Evolutionary conservation across 2,797 vertebrate genomes (phyloP).

Genomic region (Peromyscus melanophrys): DNA sequence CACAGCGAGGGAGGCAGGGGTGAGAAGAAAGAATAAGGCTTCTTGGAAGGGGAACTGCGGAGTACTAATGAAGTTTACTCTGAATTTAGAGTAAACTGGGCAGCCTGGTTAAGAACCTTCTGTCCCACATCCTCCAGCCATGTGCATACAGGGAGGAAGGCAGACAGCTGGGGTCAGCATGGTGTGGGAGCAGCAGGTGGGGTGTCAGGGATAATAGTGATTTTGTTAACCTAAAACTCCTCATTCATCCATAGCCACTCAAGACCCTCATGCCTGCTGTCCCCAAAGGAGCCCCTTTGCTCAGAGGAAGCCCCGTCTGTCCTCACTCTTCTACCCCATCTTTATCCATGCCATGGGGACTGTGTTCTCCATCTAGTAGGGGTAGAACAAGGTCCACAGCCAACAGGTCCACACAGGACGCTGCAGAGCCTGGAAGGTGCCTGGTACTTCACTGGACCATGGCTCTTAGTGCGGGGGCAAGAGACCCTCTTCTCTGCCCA

Average conservation of each 20-base stretch:
- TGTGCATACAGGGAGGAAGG: neutral
- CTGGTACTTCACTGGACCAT: neutral
- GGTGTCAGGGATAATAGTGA: neutral
- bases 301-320: neutral
- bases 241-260: neutral
- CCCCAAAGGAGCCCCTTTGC: neutral
- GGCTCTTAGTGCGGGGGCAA: rapidly evolving
- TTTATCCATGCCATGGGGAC: rapidly evolving
- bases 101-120: neutral
- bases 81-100: neutral
- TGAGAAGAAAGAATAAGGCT: neutral
- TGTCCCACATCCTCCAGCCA: neutral
- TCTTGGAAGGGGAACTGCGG: neutral
- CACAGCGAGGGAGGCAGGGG: rapidly evolving
- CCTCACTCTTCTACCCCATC: neutral
- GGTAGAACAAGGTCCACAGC: neutral
- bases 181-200: rapidly evolving
- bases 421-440: rapidly evolving
- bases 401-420: rapidly evolving
- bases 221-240: neutral
- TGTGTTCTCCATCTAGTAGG: neutral
- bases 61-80: neutral
- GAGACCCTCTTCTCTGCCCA: neutral
- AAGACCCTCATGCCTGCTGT: neutral
- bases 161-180: rapidly evolving